Percentiles rank a stretch among this genome's conserved stretches.
These are phyloP conservation scores for Sinotaia quadrata DNA, from an alignment of 2,888 invertebrate species.

Conservation along the genomic window DNA sequence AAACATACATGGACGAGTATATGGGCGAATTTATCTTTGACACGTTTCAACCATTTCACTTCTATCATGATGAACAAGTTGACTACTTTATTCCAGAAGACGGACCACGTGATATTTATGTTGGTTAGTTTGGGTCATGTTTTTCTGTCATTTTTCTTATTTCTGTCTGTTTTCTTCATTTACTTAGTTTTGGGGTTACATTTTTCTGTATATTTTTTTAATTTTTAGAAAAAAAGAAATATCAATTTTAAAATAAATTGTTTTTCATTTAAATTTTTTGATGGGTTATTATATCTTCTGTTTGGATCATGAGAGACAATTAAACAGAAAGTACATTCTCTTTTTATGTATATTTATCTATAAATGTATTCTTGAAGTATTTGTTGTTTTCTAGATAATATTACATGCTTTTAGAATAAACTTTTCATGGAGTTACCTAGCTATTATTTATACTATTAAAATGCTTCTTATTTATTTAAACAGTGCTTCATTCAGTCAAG, in stretches of 20 bases:
- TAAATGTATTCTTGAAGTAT: too few species aligned
- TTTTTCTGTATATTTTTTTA: background rate
- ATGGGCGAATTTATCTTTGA: constrained; percentile 94
- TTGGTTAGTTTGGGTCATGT: constrained; percentile 58
- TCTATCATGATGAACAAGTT: constrained; percentile 81
- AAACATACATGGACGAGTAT: constrained; percentile 92
- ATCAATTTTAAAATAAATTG: background rate
- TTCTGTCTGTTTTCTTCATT: background rate
- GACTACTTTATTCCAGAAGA: constrained; percentile 79
- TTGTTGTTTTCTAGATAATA: too few species aligned
- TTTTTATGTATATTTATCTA: too few species aligned
- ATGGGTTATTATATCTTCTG: too few species aligned
- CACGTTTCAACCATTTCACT: constrained; percentile 89
- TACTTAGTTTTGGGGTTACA: background rate
- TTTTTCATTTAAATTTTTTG: too few species aligned
- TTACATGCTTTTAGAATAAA: too few species aligned
- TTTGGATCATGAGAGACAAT: too few species aligned
- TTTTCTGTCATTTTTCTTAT: background rate
- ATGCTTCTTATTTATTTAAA: too few species aligned
- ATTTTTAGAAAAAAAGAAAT: background rate
- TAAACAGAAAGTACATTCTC: too few species aligned
- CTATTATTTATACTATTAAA: too few species aligned
- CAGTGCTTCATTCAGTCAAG: too few species aligned
- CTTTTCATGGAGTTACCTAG: too few species aligned
- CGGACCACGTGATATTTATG: constrained; percentile 61